These are phyloP conservation scores for Seira sanloemensis DNA, from an alignment of 2,888 invertebrate species.

Conservation along the genomic window DNA sequence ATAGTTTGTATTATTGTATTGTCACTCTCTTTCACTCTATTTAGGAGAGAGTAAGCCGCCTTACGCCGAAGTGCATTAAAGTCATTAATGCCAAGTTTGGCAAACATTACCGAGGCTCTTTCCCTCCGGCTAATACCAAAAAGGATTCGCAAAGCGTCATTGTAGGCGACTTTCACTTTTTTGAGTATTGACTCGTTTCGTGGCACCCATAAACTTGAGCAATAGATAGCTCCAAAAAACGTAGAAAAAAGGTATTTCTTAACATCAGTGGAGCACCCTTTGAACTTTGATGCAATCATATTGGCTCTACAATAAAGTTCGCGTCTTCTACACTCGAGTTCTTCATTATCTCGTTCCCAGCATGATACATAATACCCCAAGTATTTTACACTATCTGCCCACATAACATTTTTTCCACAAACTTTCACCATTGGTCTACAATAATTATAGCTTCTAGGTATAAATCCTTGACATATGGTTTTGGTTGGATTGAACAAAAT, in stretches of 20 bases:
- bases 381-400: conserved; percentile 1
- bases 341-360: neutral
- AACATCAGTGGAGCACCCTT: neutral
- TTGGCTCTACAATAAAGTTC: conserved; percentile 18
- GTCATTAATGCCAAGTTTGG: neutral
- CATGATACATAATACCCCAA: conserved; percentile 18
- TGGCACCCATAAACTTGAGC: conserved; percentile 3
- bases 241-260: conserved; percentile 19
- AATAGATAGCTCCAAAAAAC: conserved; percentile 8
- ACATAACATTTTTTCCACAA: neutral
- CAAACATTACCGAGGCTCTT: conserved; percentile 7
- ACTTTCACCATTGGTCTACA: neutral
- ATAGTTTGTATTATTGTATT: neutral
- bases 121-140: conserved; percentile 7
- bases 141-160: conserved; percentile 9
- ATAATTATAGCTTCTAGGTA: neutral
- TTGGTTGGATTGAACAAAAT: conserved; percentile 13
- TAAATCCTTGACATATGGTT: conserved; percentile 16
- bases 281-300: neutral
- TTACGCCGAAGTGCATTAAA: neutral
- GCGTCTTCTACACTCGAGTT: neutral
- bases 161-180: conserved; percentile 18
- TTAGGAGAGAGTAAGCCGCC: conserved; percentile 15
- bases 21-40: neutral
- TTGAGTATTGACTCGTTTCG: neutral